Conservation (phyloP, 2,888 invertebrate species). For the Eugnorisma glareosa region DNA sequence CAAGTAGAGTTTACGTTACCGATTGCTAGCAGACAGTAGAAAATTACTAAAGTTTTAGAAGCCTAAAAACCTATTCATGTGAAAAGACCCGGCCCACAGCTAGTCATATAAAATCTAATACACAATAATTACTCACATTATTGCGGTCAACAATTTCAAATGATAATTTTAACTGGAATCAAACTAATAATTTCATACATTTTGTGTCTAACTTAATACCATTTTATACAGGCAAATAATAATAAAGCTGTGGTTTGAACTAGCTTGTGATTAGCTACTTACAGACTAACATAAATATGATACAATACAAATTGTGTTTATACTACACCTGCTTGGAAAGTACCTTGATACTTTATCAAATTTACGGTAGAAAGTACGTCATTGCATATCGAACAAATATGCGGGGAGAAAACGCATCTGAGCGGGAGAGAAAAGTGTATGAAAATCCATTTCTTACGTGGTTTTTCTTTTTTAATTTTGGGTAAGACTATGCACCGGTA, state of each 20-base stretch:
- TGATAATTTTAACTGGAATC: slow-evolving; percentile 24
- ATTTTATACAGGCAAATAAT: slow-evolving; percentile 35
- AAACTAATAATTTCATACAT: slow-evolving; percentile 37
- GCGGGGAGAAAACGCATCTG: too few relatives aligned
- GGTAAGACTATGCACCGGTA: too few relatives aligned
- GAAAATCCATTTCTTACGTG: too few relatives aligned
- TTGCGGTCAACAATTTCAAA: slow-evolving; percentile 32
- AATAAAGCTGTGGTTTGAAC: slow-evolving; percentile 21
- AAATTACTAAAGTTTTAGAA: slow-evolving; percentile 16
- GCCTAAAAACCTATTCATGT: background rate
- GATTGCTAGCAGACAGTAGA: background rate
- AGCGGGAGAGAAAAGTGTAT: too few relatives aligned
- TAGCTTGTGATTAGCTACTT: slow-evolving; percentile 6
- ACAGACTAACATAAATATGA: too few relatives aligned
- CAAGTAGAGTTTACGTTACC: background rate
- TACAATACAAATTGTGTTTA: too few relatives aligned
- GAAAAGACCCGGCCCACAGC: background rate
- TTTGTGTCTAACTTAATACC: slow-evolving; percentile 24
- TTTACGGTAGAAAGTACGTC: too few relatives aligned
- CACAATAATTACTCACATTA: slow-evolving; percentile 13
- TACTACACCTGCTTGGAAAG: too few relatives aligned
- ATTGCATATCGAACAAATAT: too few relatives aligned
- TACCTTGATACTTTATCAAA: too few relatives aligned
- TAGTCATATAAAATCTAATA: background rate
- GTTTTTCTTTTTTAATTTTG: too few relatives aligned